Conservation (phyloP, 2,797 vertebrate species). For the Anabas testudineus region DNA sequence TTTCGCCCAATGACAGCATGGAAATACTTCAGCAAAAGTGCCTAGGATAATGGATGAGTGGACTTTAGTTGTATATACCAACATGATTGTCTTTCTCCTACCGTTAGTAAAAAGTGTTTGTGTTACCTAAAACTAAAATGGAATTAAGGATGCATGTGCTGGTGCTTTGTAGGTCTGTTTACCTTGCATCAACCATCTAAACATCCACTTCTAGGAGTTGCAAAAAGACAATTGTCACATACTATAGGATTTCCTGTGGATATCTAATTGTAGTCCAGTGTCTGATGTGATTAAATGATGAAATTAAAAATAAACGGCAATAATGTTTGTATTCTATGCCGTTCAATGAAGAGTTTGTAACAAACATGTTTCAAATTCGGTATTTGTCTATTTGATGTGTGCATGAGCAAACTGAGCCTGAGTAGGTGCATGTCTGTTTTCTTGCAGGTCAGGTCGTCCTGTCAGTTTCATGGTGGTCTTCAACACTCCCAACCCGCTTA, state of each 20-base stretch:
- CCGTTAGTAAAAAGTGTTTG: no score
- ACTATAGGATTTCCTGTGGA: neutral
- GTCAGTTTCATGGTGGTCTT: slow-evolving; percentile 97
- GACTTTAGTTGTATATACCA: no score
- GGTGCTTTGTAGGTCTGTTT: neutral
- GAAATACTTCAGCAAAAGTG: no score
- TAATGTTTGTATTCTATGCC: neutral
- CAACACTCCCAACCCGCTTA: slow-evolving; percentile 93
- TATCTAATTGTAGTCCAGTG: neutral
- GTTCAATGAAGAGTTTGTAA: neutral
- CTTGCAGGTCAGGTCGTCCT: slow-evolving; percentile 91
- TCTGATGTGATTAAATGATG: neutral
- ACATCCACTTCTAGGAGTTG: neutral
- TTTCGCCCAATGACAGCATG: no score
- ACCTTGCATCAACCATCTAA: neutral
- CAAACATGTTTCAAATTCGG: neutral
- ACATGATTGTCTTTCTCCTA: no score
- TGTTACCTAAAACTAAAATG: neutral
- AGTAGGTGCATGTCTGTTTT: slow-evolving; percentile 27
- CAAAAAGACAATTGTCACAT: no score
- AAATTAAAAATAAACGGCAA: neutral
- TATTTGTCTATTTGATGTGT: slow-evolving; percentile 12
- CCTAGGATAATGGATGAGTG: no score
- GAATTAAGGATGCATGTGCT: neutral
- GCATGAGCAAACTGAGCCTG: slow-evolving; percentile 13